A percentile compares a stretch with the other conserved stretches of the same genome.
phyloP scores from a whole-genome alignment of 2,888 invertebrate species.

The Brachylomia viminalis region DNA sequence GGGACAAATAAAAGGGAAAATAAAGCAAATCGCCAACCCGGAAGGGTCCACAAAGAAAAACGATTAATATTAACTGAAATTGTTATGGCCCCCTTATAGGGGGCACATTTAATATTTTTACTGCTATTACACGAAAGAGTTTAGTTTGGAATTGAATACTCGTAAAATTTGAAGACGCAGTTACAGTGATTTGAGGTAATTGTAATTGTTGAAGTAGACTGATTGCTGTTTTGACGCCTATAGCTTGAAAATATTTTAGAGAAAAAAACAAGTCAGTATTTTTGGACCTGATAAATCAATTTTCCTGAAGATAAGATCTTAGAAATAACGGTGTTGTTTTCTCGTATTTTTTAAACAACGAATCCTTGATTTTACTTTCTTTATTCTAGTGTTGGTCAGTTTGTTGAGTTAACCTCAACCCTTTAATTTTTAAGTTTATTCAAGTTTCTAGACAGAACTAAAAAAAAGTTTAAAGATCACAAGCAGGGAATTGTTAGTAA shows the following conservation, averaged over 20 bases:
- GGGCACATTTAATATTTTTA: slow-evolving; percentile 87
- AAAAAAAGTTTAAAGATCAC: background rate
- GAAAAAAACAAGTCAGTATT: slow-evolving; percentile 23
- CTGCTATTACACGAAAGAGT: slow-evolving; percentile 85
- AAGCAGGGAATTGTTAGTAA: background rate
- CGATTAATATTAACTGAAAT: slow-evolving; percentile 91
- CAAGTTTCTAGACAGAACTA: background rate
- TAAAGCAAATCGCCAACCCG: slow-evolving; percentile 87
- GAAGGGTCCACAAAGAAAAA: slow-evolving; percentile 89
- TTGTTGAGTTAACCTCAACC: background rate
- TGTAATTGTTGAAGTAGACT: slow-evolving; percentile 63
- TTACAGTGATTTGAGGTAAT: slow-evolving; percentile 64
- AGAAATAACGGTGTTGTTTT: background rate
- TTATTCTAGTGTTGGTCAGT: background rate
- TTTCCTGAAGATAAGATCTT: background rate
- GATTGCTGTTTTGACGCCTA: slow-evolving; percentile 26
- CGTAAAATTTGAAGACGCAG: slow-evolving; percentile 68
- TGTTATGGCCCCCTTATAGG: slow-evolving; percentile 86
- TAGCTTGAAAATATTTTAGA: slow-evolving; percentile 2
- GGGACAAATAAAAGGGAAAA: slow-evolving; percentile 89
- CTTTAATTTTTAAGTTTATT: background rate
- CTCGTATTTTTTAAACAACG: background rate
- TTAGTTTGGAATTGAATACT: slow-evolving; percentile 79
- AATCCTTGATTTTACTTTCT: background rate
- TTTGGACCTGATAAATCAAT: background rate